Base-by-base conservation (phyloP, 2,113 vertebrate genomes). In the Callorhinus ursinus region DNA sequence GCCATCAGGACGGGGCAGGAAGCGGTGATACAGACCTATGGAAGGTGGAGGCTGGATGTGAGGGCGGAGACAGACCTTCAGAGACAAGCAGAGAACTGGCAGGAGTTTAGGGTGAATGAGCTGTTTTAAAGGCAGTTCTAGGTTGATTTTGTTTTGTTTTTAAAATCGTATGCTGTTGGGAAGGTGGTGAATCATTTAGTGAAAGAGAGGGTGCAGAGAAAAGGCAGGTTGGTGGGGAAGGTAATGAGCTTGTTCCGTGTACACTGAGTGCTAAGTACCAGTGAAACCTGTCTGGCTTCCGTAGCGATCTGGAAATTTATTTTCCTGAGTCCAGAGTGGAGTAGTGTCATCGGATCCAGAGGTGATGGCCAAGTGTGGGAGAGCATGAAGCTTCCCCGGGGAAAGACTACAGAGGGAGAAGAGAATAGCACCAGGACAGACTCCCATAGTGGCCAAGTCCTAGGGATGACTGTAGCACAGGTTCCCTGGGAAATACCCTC, bases 11-110 rank as follows among this genome's bases (percentile, higher is more conserved):
- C 69, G 0, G 26, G 1, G 11, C 1, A 7, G 19, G 53, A 53
- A 36, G 72, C 10, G 4, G 39, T 5, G 1, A 0, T 2, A 3
- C 0, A 16, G 46, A 22, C 11, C 57, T 8, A 16, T 9, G 7
- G 0, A 21, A 80, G 31, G 55, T 11, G 61, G 42, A 5, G 33
- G 33, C 9, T 24, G 14, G 22, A 11, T 1, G 10, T 28, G 69
- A 53, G 39, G 0, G 6, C n/a, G n/a, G 33, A 49, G 42, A 31
- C 7, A 4, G 69, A 28, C 4, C 0, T 53, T 49, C 2, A 36
- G 77, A 69, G 24, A 51, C 1, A 11, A 42, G 28, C 16, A 26
- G 9, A 49, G 74, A 77, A 5, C 2, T 5, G 28, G 49, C 39
- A 18, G 12, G 67, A 16, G 39, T 39, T 89, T 59, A 65, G 59